A percentile compares a stretch with the other conserved stretches of the same genome.
These are phyloP conservation scores for Sipha flava DNA, from an alignment of 1,140 invertebrate species.

Conservation along the genomic window DNA sequence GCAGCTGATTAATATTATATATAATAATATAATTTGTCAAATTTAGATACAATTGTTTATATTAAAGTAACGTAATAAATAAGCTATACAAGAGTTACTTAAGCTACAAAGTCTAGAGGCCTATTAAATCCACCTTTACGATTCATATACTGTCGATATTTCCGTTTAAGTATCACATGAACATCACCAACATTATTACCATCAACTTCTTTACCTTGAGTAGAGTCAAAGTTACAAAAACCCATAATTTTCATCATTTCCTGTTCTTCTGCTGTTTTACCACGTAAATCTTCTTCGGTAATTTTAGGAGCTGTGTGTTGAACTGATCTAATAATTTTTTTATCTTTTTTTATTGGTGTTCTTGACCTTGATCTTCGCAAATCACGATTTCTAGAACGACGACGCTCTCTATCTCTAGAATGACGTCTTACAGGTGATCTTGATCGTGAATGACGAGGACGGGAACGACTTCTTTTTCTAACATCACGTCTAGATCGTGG, in stretches of 20 bases:
- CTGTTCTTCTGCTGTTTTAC: slow-evolving; percentile 81
- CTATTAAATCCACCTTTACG: slow-evolving; percentile 97
- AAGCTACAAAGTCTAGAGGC: slow-evolving; percentile 90
- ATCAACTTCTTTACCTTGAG: slow-evolving; percentile 90
- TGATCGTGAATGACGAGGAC: background rate
- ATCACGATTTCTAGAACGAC: slow-evolving; percentile 33
- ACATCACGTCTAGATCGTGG: slow-evolving; percentile 4
- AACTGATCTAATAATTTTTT: background rate
- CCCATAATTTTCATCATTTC: slow-evolving; percentile 97
- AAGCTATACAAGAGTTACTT: no score
- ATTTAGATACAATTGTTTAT: no score
- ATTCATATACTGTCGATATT: slow-evolving; percentile 99
- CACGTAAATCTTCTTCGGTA: slow-evolving; percentile 57
- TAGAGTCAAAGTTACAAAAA: slow-evolving; percentile 88
- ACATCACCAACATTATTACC: slow-evolving; percentile 87
- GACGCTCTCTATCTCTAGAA: slow-evolving; percentile 13
- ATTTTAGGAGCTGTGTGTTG: slow-evolving; percentile 20
- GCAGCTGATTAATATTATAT: no score
- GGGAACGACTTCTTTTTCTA: slow-evolving; percentile 18
- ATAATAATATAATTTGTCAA: no score
- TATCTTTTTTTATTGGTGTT: slow-evolving; percentile 30
- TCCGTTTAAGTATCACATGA: slow-evolving; percentile 90
- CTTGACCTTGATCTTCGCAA: slow-evolving; percentile 34
- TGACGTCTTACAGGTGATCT: slow-evolving; percentile 19
- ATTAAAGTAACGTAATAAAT: no score